Evolutionary conservation across 2,797 vertebrate species (phyloP), one percentile per base, ranked within the genome.

Genomic region (Nyctalus aviator): DNA sequence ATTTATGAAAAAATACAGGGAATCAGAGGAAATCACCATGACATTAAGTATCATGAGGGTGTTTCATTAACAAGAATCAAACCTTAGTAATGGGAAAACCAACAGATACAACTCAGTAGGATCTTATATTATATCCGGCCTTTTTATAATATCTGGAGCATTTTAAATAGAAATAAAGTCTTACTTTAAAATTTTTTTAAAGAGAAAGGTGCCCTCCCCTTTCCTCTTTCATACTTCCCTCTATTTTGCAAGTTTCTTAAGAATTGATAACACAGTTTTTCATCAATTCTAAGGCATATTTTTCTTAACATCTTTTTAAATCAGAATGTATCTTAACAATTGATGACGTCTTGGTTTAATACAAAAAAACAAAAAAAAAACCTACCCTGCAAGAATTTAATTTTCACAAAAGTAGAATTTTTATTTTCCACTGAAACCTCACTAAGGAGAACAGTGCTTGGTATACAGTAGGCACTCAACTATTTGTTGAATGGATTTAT

Each of bases 261-360:
- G 44, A 84, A 83, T 3, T 55, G 59, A 32, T 84, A 37, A 46
- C 5, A 59, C 1, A 79, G 18, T 75, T 79, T 64, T 94, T 87
- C 27, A 94, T 71, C 30, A 90, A 78, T 50, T 85, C 62, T 78
- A 95, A 59, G 48, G 37, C 30, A 87, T n/a, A 71, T 9, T 50
- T 72, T 64, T 55, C 7, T 37, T 25, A 88, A 32, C 55, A 73
- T 50, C 77, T 77, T 76, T 76, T 57, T 72, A 72, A 73, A 73
- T 69, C 8, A 57, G 46, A 59, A 73, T 53, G 8, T 23, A 84
- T 21, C 37, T 83, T 53, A 75, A 86, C 9, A 77, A 92, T 8
- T 86, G n/a, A 62, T 72, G 0, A 13, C 71, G 13, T 23, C 41
- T 64, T 81, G 68, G 30, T 46, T 92, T 84, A 88, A 62, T 4